Evolutionary conservation across 2,797 vertebrate genomes (phyloP), one percentile per base, ranked within the genome.

Genomic region (Lindbergichthys nudifrons): DNA sequence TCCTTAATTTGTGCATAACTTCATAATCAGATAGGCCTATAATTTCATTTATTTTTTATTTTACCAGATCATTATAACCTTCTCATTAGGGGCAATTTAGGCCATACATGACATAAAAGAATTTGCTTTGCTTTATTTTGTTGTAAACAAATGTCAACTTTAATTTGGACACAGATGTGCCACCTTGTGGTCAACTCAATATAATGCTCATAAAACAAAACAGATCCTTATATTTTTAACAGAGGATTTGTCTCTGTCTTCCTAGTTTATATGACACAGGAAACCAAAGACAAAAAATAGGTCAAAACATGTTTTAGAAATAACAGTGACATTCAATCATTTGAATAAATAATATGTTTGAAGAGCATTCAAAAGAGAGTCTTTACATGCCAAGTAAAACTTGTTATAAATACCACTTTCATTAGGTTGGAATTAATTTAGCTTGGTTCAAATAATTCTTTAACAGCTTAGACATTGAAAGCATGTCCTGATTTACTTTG

Each of bases 141-240:
- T 48, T 57, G 2, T 23, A 32, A 26, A 42, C 46, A n/a, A 39
- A 10, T 13, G 46, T 5, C 26, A 16, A 8, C 5, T 16, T 60
- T 16, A 1, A 30, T 50, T 62, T 70, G 65, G 50, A 60, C 62
- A 56, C 32, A 32, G 42, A 67, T 77, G 64, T 58, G 89, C 90
- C 92, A 78, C 86, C 92, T 73, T 81, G 89, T 92, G 91, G 91
- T 54, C 60, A 73, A 59, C 32, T 52, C 3, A 12, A 53, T 5
- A 21, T 1, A 47, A 1, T 32, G 23, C 21, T 1, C 19, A 41
- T 14, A 5, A 6, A 41, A 19, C 1, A 53, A 15, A 48, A 57
- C 0, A 0, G 21, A 30, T 12, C 23, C 10, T 4, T 57, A 10
- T 53, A 5, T 26, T 7, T 4, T n/a, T 10, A 4, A 3, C 11